Percentiles rank a stretch among this genome's conserved stretches.
phyloP scores from a whole-genome alignment of 2,888 invertebrate genomes.

The Ditula angustiorana region DNA sequence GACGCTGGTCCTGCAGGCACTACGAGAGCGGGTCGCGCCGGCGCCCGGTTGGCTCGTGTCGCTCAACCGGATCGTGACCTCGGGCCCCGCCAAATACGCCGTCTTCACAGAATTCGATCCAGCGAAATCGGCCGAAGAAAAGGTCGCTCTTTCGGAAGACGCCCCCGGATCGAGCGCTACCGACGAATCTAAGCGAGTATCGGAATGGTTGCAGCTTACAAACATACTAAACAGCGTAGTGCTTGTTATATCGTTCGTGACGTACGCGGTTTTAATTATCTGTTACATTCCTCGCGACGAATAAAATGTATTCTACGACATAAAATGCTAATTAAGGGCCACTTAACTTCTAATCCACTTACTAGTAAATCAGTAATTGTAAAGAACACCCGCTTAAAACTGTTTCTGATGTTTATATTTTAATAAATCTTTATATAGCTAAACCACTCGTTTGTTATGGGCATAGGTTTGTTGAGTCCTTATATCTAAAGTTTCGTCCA shows the following conservation, averaged over 20 bases:
- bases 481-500: no score
- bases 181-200: slow-evolving; percentile 49
- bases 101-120: slow-evolving; percentile 79
- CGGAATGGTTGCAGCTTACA: slow-evolving; percentile 76
- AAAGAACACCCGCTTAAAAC: no score
- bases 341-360: no score
- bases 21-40: slow-evolving; percentile 60
- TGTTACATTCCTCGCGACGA: slow-evolving; percentile 68
- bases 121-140: slow-evolving; percentile 56
- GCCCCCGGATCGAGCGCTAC: slow-evolving; percentile 42
- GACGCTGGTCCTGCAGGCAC: slow-evolving; percentile 69
- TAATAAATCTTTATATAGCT: no score
- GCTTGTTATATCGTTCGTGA: slow-evolving; percentile 62
- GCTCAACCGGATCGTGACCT: slow-evolving; percentile 60
- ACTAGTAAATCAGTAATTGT: no score
- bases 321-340: no score
- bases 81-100: slow-evolving; percentile 72
- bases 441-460: no score
- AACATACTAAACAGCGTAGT: slow-evolving; percentile 69
- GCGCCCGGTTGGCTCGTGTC: slow-evolving; percentile 68
- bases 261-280: slow-evolving; percentile 67
- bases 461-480: no score
- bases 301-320: no score
- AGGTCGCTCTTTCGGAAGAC: slow-evolving; percentile 57
- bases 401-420: no score